phyloP scores from a whole-genome alignment of 2,797 vertebrate genomes.

The Phaenicophaeus curvirostris region DNA sequence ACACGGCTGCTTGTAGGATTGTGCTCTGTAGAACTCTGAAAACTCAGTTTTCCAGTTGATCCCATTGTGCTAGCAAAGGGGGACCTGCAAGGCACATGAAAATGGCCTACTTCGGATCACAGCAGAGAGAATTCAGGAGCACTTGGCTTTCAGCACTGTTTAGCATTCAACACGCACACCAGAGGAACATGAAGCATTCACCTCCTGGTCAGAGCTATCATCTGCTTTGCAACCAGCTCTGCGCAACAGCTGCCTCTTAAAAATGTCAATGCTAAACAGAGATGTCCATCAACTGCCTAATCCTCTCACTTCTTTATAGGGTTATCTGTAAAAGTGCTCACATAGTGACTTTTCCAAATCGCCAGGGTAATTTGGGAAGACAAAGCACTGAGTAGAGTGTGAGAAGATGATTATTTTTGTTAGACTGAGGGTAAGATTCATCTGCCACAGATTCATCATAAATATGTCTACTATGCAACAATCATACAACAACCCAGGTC shows the following conservation, averaged over 20 bases:
- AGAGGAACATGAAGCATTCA: not conserved
- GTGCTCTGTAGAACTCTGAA: not conserved
- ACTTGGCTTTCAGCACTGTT: not conserved
- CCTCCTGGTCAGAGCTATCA: not conserved
- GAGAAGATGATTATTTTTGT: not conserved
- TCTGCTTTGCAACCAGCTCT: not conserved
- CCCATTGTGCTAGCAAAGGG: not conserved
- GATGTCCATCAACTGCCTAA: not conserved
- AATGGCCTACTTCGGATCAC: not conserved
- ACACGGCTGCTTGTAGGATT: not conserved
- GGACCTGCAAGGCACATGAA: not conserved
- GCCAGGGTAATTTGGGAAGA: not conserved
- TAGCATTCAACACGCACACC: not conserved
- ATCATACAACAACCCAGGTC: not conserved
- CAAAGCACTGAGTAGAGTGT: not conserved
- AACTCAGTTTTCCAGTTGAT: not conserved
- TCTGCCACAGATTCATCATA: not conserved
- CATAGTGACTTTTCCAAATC: not conserved
- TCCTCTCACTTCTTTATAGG: not conserved
- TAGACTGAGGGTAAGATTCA: not conserved
- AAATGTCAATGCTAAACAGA: not conserved
- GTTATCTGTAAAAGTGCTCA: not conserved
- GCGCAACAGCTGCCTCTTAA: not conserved
- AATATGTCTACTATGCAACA: not conserved
- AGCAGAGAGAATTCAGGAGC: not conserved